Evolutionary conservation across 30 jellyfish, hydroid and myxozoan species (phyloP).

Genomic region (Aurelia coerulea): DNA sequence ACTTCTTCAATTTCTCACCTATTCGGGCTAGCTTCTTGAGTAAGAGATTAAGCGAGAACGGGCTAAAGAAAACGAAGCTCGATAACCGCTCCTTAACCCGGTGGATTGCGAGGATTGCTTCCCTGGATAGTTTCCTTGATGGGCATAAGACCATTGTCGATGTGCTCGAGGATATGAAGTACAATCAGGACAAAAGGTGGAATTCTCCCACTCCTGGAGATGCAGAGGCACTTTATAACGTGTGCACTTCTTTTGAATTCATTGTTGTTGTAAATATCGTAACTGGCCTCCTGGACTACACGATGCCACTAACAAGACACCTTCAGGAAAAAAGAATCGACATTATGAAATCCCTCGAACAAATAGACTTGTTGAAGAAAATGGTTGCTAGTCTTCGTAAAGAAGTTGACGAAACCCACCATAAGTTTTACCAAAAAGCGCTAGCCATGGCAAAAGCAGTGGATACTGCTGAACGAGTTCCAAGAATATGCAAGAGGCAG

Average conservation of each 20-base stretch:
- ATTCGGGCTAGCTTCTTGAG: slow-evolving; percentile 23
- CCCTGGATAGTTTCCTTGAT: too few species aligned
- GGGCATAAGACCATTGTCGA: too few species aligned
- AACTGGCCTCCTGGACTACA: slow-evolving; percentile 32
- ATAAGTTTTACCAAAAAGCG: slow-evolving; percentile 9
- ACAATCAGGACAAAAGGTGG: slow-evolving; percentile 34
- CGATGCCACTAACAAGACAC: slow-evolving; percentile 12
- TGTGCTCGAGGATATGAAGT: too few species aligned
- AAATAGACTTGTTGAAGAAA: not conserved
- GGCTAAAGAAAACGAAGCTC: slow-evolving; percentile 11
- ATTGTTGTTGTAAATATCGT: slow-evolving; percentile 14
- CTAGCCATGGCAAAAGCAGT: slow-evolving; percentile 25
- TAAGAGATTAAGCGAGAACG: slow-evolving; percentile 6
- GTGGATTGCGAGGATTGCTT: slow-evolving; percentile 27
- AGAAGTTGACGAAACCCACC: slow-evolving; percentile 20
- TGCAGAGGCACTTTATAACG: slow-evolving; percentile 13
- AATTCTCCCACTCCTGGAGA: slow-evolving; percentile 37
- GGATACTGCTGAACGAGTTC: slow-evolving; percentile 3
- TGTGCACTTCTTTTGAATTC: slow-evolving; percentile 33
- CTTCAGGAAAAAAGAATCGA: slow-evolving; percentile 16
- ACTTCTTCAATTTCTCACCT: slow-evolving; percentile 30
- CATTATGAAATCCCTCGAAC: not conserved
- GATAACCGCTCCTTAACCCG: slow-evolving; percentile 19
- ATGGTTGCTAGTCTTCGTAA: not conserved
- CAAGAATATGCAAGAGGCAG: slow-evolving; percentile 7